These are phyloP conservation scores for Lingula anatina DNA, from an alignment of 2,888 invertebrate species.

Conservation along the genomic window DNA sequence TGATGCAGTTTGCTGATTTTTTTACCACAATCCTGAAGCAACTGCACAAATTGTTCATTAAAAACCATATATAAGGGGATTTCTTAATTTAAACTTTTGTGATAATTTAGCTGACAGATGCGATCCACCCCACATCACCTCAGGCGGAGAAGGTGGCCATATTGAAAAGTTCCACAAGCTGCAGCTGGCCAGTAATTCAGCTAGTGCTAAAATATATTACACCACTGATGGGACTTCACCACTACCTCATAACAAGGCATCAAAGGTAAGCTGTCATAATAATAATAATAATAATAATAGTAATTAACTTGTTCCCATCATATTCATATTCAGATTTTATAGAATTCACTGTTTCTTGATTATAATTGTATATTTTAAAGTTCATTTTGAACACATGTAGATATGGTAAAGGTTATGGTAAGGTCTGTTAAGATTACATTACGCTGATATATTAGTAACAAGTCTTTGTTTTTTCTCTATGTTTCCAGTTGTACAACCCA, in stretches of 20 bases:
- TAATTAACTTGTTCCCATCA: no score
- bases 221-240: slow-evolving; percentile 49
- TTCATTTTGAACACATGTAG: background rate
- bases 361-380: background rate
- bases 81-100: background rate
- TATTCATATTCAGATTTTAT: background rate
- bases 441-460: no score
- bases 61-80: background rate
- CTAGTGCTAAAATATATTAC: slow-evolving; percentile 44
- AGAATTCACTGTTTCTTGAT: background rate
- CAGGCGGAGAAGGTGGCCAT: slow-evolving; percentile 28
- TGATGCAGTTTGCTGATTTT: no score
- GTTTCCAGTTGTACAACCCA: slow-evolving; percentile 39
- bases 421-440: no score
- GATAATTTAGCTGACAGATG: slow-evolving; percentile 22
- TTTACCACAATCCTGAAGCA: no score
- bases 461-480: slow-evolving; percentile 1
- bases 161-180: slow-evolving; percentile 33
- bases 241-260: slow-evolving; percentile 27
- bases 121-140: slow-evolving; percentile 26
- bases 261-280: no score
- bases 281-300: slow-evolving; percentile 11
- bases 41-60: no score
- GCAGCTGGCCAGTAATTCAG: slow-evolving; percentile 31
- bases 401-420: no score